phyloP scores from a whole-genome alignment of 2,113 vertebrate genomes.

The Trichechus manatus region DNA sequence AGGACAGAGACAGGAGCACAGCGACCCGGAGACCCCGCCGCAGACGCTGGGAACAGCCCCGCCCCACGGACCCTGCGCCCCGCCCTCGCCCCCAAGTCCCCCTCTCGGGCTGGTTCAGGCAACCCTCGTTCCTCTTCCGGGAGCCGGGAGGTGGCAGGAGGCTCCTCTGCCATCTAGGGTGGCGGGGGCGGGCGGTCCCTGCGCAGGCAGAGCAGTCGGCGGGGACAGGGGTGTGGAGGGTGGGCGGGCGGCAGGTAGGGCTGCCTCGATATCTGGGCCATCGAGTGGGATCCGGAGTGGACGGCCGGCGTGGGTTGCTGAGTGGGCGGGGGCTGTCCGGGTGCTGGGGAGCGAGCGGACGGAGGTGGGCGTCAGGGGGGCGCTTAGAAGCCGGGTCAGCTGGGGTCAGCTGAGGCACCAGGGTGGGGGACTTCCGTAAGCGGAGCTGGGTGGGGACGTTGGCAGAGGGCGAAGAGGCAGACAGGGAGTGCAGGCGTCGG shows the following conservation, averaged over 20 bases:
- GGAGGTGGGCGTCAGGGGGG: neutral
- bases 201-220: neutral
- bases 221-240: neutral
- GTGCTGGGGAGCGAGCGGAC: too few species aligned
- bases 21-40: too few species aligned
- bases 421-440: neutral
- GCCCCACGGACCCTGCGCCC: neutral
- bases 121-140: rapidly evolving
- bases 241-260: neutral
- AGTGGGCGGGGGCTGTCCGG: neutral
- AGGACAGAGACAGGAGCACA: neutral
- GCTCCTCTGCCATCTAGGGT: neutral
- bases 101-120: rapidly evolving
- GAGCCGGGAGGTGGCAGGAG: neutral
- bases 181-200: neutral
- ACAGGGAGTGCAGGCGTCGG: neutral
- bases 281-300: neutral
- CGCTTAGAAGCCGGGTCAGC: neutral
- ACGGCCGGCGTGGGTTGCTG: neutral
- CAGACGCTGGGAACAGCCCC: neutral
- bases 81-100: neutral
- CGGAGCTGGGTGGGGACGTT: neutral
- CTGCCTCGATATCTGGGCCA: neutral
- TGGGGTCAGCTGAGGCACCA: neutral
- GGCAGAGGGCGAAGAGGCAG: neutral